A percentile compares a stretch with the other conserved stretches of the same genome.
Evolutionary conservation across 2,888 invertebrate genomes (phyloP).

Genomic region (Lasioglossum villosulum): DNA sequence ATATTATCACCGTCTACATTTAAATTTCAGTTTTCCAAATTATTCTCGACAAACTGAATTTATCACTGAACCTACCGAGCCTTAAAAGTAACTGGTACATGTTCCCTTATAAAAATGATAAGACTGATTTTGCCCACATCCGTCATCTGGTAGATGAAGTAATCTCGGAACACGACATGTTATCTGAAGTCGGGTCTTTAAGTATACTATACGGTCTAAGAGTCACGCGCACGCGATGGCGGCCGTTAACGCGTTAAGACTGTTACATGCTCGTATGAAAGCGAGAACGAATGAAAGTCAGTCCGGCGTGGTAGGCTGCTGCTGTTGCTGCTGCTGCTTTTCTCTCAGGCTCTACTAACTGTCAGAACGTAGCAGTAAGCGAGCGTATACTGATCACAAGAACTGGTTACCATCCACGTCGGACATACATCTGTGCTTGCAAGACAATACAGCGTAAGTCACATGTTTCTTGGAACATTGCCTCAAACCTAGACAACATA

Average conservation of each 20-base stretch:
- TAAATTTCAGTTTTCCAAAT: too few species aligned
- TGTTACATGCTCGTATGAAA: slow-evolving; percentile 7
- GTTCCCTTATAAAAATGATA: too few species aligned
- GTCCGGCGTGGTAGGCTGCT: slow-evolving; percentile 62
- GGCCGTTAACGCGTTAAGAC: neutral
- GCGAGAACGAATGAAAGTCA: neutral
- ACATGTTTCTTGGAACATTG: neutral
- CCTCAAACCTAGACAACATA: neutral
- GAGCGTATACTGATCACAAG: slow-evolving; percentile 7
- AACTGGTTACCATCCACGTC: slow-evolving; percentile 59
- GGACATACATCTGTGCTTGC: slow-evolving; percentile 41
- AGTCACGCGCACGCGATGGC: neutral
- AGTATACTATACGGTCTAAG: too few species aligned
- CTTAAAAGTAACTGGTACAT: too few species aligned
- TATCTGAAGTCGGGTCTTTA: too few species aligned
- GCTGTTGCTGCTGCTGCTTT: slow-evolving; percentile 14
- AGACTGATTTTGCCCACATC: too few species aligned
- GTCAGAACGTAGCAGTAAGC: slow-evolving; percentile 30
- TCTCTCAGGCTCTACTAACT: slow-evolving; percentile 25
- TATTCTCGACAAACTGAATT: too few species aligned
- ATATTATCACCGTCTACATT: too few species aligned
- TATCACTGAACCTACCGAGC: too few species aligned
- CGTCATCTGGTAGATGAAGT: too few species aligned
- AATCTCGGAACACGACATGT: too few species aligned
- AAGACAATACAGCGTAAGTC: neutral